phyloP scores from a whole-genome alignment of 2,888 invertebrate genomes.

The Alloplasta piceator region DNA sequence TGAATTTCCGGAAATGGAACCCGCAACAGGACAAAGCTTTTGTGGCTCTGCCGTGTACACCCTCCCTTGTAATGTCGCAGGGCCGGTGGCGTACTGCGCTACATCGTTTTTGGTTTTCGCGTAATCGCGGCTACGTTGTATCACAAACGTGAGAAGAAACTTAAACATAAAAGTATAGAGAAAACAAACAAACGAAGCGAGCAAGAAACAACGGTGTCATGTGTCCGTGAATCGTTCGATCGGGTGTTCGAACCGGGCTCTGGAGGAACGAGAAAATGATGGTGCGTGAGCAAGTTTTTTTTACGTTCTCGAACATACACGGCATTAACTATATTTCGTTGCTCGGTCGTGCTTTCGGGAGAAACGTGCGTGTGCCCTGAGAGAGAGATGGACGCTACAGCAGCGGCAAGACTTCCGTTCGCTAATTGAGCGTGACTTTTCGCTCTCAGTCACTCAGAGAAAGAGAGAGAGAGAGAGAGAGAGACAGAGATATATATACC shows the following conservation, averaged over 20 bases:
- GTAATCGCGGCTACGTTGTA: slow-evolving; percentile 58
- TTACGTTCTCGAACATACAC: slow-evolving; percentile 23
- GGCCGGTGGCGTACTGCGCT: slow-evolving; percentile 71
- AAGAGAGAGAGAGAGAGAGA: no score
- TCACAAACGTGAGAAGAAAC: slow-evolving; percentile 57
- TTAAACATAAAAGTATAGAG: no score
- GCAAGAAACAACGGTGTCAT: no score
- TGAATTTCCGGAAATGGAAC: slow-evolving; percentile 71
- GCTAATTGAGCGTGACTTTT: slow-evolving; percentile 75
- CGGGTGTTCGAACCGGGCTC: slow-evolving; percentile 56
- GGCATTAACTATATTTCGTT: background rate
- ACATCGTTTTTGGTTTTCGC: slow-evolving; percentile 50
- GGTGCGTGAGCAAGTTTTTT: slow-evolving; percentile 54
- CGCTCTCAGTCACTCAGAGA: slow-evolving; percentile 56
- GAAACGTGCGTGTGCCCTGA: slow-evolving; percentile 71
- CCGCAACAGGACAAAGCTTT: slow-evolving; percentile 76
- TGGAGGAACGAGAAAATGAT: slow-evolving; percentile 41
- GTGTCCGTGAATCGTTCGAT: no score
- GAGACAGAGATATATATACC: no score
- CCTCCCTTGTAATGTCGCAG: slow-evolving; percentile 72
- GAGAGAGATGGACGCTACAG: slow-evolving; percentile 75
- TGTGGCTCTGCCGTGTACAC: no score
- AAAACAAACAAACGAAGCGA: no score
- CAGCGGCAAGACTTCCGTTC: slow-evolving; percentile 70
- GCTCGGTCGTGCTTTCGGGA: slow-evolving; percentile 7